Percentiles rank a stretch among this genome's conserved stretches.
These are phyloP conservation scores for Sebastes elongatus DNA, from an alignment of 2,797 vertebrate species.

Conservation along the genomic window DNA sequence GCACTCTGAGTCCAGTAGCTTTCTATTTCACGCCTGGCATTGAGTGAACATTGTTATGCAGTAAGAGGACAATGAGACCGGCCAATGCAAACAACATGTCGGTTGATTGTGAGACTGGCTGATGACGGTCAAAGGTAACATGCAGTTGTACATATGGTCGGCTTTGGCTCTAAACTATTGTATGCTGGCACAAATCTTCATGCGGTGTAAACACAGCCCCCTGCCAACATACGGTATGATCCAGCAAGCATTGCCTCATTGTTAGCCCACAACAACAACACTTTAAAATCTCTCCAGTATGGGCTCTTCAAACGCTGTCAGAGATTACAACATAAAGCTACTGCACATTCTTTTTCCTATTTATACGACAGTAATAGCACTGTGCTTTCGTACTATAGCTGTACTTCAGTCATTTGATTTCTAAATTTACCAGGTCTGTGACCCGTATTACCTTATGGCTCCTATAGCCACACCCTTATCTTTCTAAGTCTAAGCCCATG, in stretches of 20 bases:
- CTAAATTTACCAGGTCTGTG: neutral
- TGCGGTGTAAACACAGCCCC: neutral
- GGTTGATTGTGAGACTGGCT: neutral
- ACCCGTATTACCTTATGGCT: neutral
- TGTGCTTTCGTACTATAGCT: neutral
- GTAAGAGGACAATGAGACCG: neutral
- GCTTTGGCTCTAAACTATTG: neutral
- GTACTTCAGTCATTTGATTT: neutral
- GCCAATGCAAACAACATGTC: conserved; percentile 9
- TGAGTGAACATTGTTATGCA: conserved; percentile 5
- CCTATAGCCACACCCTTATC: neutral
- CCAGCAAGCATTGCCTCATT: neutral
- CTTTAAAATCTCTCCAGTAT: neutral
- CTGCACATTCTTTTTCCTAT: neutral
- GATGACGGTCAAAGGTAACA: conserved; percentile 13
- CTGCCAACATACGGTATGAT: neutral
- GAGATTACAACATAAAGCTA: neutral
- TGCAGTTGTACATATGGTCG: neutral
- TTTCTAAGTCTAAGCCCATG: neutral
- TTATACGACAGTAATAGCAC: neutral
- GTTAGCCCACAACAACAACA: conserved; percentile 2
- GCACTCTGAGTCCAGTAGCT: conserved; percentile 22
- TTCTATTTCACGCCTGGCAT: conserved; percentile 23
- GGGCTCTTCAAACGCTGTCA: neutral
- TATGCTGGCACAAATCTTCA: neutral